Base-by-base conservation (phyloP, 2,797 vertebrate species). In the Muscicapa comitata region DNA sequence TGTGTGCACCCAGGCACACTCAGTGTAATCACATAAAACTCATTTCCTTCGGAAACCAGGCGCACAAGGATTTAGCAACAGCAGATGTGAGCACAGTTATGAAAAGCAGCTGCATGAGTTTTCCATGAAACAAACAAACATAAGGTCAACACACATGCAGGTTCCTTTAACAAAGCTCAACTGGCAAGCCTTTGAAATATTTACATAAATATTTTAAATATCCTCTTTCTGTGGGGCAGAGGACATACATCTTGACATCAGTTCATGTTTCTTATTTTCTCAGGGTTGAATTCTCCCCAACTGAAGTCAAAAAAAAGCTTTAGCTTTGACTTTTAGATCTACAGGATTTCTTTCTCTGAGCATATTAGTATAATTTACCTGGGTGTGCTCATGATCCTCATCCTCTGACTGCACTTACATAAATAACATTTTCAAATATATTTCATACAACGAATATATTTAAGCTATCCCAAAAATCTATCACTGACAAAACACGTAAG, bases 11-110 rank as follows among this genome's bases (percentile, higher is more conserved):
- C 35, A 35, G 35, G 5, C 88, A 78, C 63, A 70, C 43, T 48
- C 86, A 77, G 61, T 77, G 68, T 94, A 96, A 94, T 93, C 94
- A 90, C 79, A 96, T 93, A 93, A 96, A 94, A 66, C 85, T 88
- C 85, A 96, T 94, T 96, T 96, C 95, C 96, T 93, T 94, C 4
- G n/a, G 95, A 96, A 96, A 96, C 76, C 58, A 77, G 81, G 65
- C 93, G 94, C 74, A 54, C 91, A 85, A 54, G 14, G 11, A 85
- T 55, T 73, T 42, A 90, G 88, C 74, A 73, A 13, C 53, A 94
- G 88, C 93, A 96, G 90, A 96, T 97, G 96, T 95, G 94, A 87
- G 19, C 53, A 17, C 14, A 40, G 65, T 89, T 92, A 96, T 91
- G 84, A 40, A 83, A 91, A 95, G 54, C 95, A 97, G 93, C 91